Evolutionary conservation across 2,888 invertebrate species (phyloP).

Genomic region (Eilema caniola): DNA sequence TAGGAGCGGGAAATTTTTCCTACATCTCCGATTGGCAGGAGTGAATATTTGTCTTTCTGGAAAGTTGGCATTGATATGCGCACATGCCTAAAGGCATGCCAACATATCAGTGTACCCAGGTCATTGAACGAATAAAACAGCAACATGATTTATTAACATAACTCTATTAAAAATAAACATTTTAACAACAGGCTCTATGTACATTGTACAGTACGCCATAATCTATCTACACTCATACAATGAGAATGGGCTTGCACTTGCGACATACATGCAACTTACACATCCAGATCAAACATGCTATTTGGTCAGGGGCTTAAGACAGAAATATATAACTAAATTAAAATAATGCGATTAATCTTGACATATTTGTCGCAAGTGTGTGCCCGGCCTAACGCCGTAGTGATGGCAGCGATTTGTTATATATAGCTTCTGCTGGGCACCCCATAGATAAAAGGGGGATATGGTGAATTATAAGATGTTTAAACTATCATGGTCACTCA

Average conservation of each 20-base stretch:
- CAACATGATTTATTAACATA: conserved; percentile 81
- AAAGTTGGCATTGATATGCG: too few species aligned
- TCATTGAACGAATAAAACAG: conserved; percentile 68
- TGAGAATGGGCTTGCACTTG: conserved; percentile 37
- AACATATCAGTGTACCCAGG: not conserved
- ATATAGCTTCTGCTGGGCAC: conserved; percentile 33
- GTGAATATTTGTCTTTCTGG: too few species aligned
- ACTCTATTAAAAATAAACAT: conserved; percentile 86
- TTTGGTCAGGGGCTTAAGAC: conserved; percentile 35
- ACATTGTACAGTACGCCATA: conserved; percentile 75
- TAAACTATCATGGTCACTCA: too few species aligned
- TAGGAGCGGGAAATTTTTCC: too few species aligned
- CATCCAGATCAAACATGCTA: conserved; percentile 37
- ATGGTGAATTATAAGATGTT: conserved; percentile 23
- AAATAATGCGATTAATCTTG: conserved; percentile 11
- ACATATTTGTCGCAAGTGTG: conserved; percentile 37
- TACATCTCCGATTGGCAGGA: too few species aligned
- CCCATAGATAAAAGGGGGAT: conserved; percentile 26
- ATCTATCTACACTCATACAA: conserved; percentile 78
- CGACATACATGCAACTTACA: conserved; percentile 30
- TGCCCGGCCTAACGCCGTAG: conserved; percentile 32
- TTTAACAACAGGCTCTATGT: conserved; percentile 82
- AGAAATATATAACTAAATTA: conserved; percentile 18
- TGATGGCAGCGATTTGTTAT: conserved; percentile 47
- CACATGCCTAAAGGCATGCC: too few species aligned